Base-by-base conservation (phyloP, 1,140 invertebrate genomes). In the Drosophila setifemur region DNA sequence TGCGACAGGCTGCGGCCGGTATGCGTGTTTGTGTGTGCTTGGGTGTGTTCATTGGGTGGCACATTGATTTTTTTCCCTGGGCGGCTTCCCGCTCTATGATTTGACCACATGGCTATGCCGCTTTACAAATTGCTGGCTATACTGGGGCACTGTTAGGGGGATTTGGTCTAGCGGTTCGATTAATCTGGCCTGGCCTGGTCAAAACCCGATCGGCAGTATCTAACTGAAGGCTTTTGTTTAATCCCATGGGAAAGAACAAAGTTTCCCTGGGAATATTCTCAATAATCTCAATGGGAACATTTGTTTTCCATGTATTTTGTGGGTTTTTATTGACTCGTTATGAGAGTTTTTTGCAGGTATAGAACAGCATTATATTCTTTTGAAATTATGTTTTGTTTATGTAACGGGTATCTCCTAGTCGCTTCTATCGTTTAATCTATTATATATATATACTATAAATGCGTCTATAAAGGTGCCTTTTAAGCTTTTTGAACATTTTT, bases 1-100 rank as follows among this genome's bases (percentile, higher is more conserved):
- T 60, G 57, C 44, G 53, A 31, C 61, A 31, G 45, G 26, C 37
- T 37, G 45, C 31, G 66, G 75, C n/a, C n/a, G n/a, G n/a, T n/a
- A n/a, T 71, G 45, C 66, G 16, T 50, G 23, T 29, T 31, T 37
- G 33, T 37, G 31, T 66, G 71, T 47, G 39, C n/a, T n/a, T n/a
- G n/a, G n/a, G n/a, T 74, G 35, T 54, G 58, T 45, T n/a, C n/a
- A n/a, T n/a, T n/a, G 35, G 45, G 47, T 49, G 23, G 45, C 49
- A 55, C 81, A 86, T 85, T 85, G 81, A 81, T 82, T 85, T 86
- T 75, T 74, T 78, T 71, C 48, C 54, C 55, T 42, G 54, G 61
- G 25, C 31, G 52, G 37, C 45, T 52, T 53, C 50, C 31, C 50
- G 19, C 33, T 29, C 49, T 48, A 70, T 48, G 58, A 66, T 60